phyloP scores from a whole-genome alignment of 2,888 invertebrate species.

The Chouioia cunea region DNA sequence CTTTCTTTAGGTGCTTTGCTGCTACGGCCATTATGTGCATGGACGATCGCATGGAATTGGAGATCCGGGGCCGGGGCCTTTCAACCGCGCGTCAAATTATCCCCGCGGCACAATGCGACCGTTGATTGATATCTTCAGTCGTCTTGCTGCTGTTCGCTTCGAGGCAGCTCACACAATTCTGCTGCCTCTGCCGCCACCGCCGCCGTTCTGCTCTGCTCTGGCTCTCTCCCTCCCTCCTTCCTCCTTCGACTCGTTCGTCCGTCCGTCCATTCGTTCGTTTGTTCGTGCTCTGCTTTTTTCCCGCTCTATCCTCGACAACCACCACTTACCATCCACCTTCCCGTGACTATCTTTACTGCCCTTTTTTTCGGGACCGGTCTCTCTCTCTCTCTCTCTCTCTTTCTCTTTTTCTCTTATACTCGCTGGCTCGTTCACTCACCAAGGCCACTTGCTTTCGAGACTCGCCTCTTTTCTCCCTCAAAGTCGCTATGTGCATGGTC shows the following conservation, averaged over 20 bases:
- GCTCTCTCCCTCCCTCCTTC: constrained; percentile 17
- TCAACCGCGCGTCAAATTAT: constrained; percentile 66
- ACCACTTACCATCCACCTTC: constrained; percentile 47
- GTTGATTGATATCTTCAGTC: constrained; percentile 67
- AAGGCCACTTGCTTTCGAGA: constrained; percentile 9
- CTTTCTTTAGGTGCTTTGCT: not conserved
- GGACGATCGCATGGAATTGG: constrained; percentile 63
- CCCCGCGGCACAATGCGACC: constrained; percentile 63
- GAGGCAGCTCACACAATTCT: constrained; percentile 36
- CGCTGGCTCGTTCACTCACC: too few relatives aligned
- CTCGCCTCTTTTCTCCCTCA: constrained; percentile 37
- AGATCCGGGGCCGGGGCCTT: constrained; percentile 60
- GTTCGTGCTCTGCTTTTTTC: constrained; percentile 44
- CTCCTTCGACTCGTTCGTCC: constrained; percentile 17
- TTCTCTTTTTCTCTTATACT: constrained; percentile 15
- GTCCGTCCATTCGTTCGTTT: constrained; percentile 13
- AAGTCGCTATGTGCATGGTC: constrained; percentile 53
- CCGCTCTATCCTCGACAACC: constrained; percentile 46
- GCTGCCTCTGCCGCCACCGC: constrained; percentile 35
- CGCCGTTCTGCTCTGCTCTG: constrained; percentile 30
- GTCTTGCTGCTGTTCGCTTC: constrained; percentile 54
- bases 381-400: constrained; percentile 30
- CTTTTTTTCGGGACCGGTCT: constrained; percentile 48
- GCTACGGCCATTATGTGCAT: constrained; percentile 59
- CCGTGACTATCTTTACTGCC: constrained; percentile 46